Base-by-base conservation (phyloP, 1,140 invertebrate genomes). In the Argopecten irradians region DNA sequence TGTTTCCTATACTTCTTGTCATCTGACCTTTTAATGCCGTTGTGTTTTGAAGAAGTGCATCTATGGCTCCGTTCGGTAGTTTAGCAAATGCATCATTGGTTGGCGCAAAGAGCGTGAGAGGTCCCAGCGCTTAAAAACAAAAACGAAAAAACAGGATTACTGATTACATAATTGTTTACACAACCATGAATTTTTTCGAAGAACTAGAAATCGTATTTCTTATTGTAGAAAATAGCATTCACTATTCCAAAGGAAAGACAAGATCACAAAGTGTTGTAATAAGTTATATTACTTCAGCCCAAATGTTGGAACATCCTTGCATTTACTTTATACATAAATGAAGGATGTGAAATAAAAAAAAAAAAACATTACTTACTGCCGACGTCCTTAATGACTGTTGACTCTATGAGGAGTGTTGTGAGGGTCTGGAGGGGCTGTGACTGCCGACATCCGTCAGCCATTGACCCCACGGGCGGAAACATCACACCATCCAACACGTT, bases 31-130 rank as follows among this genome's bases (percentile, higher is more conserved):
- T n/a, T 5, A 71, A n/a, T 71, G 55, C 55, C 55, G 55, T 71
- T n/a, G 55, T 71, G 41, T 93, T 88, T 34, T 83, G 86, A 39
- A 97, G 95, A 2, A 97, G 96, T 55, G 96, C 95, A 33, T 96
- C 95, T 19, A 97, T 92, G 89, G 98, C 87, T 96, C 96, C 0
- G 83, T 55, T 41, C 86, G 96, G 85, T 97, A 94, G 34, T 96
- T 96, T 83, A 95, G 94, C 96, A 94, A 98, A 98, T 87, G 98
- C 98, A 39, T 97, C 96, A 94, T 98, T 97, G 82, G 97, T 97
- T 84, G 98, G 98, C 7, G 97, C 98, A 93, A 98, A 98, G n/a
- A 98, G 96, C 0, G 98, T 98, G 94, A 97, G 98, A 0, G 97
- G 92, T 19, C 92, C 92, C 91, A 46, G 1, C 19, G 46, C 35